Conservation (phyloP, 2,113 vertebrate species). For the Melanocharis versteri region DNA sequence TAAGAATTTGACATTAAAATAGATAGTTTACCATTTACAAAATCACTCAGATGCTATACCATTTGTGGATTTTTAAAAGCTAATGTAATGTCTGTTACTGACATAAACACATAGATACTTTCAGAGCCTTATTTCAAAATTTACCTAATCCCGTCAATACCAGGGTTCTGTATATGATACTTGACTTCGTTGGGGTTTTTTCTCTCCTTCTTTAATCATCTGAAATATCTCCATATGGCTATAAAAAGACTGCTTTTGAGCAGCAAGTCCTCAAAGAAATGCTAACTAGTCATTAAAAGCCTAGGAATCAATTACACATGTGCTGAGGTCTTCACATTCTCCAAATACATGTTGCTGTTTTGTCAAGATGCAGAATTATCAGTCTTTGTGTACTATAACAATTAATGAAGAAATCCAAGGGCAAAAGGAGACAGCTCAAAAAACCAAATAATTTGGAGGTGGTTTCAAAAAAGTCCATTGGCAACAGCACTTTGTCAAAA, state of each 20-base stretch:
- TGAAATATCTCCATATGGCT: not conserved
- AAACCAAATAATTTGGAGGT: not conserved
- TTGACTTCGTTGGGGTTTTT: not conserved
- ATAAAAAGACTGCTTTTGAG: not conserved
- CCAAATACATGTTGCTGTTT: not conserved
- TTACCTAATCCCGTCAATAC: not conserved
- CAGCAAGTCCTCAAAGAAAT: not conserved
- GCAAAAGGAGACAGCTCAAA: not conserved
- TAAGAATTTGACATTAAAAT: not conserved
- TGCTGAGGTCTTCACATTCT: not conserved
- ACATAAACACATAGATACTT: not conserved
- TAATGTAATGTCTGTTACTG: not conserved
- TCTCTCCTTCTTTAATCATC: not conserved
- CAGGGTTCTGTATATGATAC: not conserved
- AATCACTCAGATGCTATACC: not conserved
- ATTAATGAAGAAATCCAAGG: not conserved
- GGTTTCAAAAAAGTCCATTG: not conserved
- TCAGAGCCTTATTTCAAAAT: not conserved
- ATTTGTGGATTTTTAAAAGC: not conserved
- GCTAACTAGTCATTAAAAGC: not conserved
- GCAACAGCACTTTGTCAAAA: not conserved
- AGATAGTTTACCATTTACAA: not conserved
- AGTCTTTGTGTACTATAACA: not conserved
- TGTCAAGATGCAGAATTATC: not conserved
- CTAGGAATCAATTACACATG: not conserved